phyloP scores from a whole-genome alignment of 2,797 vertebrate genomes.

The Ispidina lecontei region DNA sequence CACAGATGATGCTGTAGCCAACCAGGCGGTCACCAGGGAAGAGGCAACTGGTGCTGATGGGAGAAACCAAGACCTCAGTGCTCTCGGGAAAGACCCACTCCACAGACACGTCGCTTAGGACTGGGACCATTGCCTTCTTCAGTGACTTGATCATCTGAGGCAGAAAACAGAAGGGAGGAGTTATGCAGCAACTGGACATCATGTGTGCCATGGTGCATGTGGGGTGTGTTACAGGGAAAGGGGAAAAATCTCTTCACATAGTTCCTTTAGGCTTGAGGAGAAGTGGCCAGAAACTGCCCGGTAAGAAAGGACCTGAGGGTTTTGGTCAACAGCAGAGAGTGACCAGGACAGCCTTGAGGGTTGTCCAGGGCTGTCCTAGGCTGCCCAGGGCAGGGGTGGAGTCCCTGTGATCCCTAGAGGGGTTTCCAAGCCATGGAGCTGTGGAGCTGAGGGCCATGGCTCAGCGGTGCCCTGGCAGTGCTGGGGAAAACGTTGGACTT shows the following conservation, averaged over 20 bases:
- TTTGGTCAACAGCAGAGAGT: neutral
- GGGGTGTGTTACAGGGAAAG: accelerated
- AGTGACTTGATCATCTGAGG: constrained; percentile 91
- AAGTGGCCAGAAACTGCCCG: neutral
- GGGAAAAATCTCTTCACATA: neutral
- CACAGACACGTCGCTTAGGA: constrained; percentile 91
- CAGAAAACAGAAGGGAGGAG: neutral
- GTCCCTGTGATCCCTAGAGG: too few species aligned
- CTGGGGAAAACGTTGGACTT: too few species aligned
- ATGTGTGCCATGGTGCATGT: accelerated
- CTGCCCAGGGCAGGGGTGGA: too few species aligned
- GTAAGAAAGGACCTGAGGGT: neutral
- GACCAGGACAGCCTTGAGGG: too few species aligned
- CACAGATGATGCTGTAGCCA: constrained; percentile 88
- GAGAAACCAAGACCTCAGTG: constrained; percentile 91
- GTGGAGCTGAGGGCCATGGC: too few species aligned
- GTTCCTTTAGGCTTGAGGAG: neutral
- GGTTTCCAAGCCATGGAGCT: too few species aligned
- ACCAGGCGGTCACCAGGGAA: constrained; percentile 93
- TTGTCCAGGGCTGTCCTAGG: too few species aligned
- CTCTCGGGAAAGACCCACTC: constrained; percentile 96
- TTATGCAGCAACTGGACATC: accelerated
- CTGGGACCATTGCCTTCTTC: constrained; percentile 92
- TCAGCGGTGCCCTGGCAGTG: too few species aligned
- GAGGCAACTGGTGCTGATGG: constrained; percentile 86